Base-by-base conservation (phyloP, 2,113 vertebrate species). In the Pavo muticus region DNA sequence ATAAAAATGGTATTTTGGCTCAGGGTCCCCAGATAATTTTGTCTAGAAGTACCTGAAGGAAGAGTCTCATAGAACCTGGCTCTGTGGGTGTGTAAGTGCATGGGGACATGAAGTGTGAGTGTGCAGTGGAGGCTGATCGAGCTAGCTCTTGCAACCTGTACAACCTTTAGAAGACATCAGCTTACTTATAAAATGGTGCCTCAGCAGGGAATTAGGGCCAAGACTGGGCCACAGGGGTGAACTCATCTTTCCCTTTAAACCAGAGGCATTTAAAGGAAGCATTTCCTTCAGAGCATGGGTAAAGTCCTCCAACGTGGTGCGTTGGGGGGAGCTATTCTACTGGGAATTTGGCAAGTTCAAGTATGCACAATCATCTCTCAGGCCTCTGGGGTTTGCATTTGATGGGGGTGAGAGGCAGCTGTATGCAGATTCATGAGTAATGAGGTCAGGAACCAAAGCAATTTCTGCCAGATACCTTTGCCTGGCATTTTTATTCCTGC, bases 351-450 rank as follows among this genome's bases (percentile, higher is more conserved):
- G 77, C 95, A 76, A 2, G 1, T 78, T 91, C 29, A 54, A 37
- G 20, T 81, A 37, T 60, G 69, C 68, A 92, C 81, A 90, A 65
- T 91, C 75, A 89, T 78, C 77, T 75, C 48, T 40, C 29, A 61
- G 73, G 84, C 80, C 92, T 95, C 77, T 61, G 68, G 92, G 76
- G 80, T 88, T 95, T 94, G 84, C 42, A 90, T 95, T 78, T 94
- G 84, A 78, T 84, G 70, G 52, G 59, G 24, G 27, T 78, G 64
- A 91, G 84, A 94, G 92, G 92, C 80, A 96, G 80, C 61, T 95
- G 77, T 92, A 91, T 78, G 80, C 52, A 91, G 91, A 95, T 88
- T 77, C 47, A 61, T 48, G 52, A 78, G 44, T 83, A 92, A 87
- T 92, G 80, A 94, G 32, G 39, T 91, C 88, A 94, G 68, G 73